Evolutionary conservation across 2,113 vertebrate genomes (phyloP).

Genomic region (Steatornis caripensis): DNA sequence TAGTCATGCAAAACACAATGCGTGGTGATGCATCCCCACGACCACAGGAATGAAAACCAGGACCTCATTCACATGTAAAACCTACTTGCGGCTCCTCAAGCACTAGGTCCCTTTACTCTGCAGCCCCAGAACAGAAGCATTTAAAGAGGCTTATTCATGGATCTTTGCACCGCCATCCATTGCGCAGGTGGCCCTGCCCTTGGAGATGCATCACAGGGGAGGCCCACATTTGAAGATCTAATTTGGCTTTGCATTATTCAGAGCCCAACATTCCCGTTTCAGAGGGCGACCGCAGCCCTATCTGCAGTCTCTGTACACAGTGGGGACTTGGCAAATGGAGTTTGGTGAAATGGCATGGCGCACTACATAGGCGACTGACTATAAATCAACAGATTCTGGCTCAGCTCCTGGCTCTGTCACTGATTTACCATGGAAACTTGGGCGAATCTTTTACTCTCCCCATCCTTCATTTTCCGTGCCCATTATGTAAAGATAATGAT

Average conservation of each 20-base stretch:
- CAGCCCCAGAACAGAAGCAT: neutral
- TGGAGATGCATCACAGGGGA: neutral
- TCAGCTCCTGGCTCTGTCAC: slow-evolving; percentile 55
- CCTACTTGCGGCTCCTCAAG: neutral
- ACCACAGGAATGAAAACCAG: neutral
- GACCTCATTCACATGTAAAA: neutral
- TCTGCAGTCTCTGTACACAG: slow-evolving; percentile 12
- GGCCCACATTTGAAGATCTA: neutral
- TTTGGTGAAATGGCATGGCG: slow-evolving; percentile 56
- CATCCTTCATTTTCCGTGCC: slow-evolving; percentile 20
- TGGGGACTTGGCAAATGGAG: slow-evolving; percentile 48
- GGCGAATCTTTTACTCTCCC: slow-evolving; percentile 50
- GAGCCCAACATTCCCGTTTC: neutral
- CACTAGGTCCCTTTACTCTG: neutral
- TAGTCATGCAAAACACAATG: neutral
- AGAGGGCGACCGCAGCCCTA: neutral
- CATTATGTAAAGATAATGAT: slow-evolving; percentile 65
- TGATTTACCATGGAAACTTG: slow-evolving; percentile 61
- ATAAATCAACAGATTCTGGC: slow-evolving; percentile 62
- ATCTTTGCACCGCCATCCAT: neutral
- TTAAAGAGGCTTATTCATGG: neutral
- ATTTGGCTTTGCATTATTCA: neutral
- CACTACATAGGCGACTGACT: slow-evolving; percentile 4
- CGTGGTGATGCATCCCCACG: neutral
- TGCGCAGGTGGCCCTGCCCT: neutral